Base-by-base conservation (phyloP, 2,797 vertebrate species). In the Huso huso region DNA sequence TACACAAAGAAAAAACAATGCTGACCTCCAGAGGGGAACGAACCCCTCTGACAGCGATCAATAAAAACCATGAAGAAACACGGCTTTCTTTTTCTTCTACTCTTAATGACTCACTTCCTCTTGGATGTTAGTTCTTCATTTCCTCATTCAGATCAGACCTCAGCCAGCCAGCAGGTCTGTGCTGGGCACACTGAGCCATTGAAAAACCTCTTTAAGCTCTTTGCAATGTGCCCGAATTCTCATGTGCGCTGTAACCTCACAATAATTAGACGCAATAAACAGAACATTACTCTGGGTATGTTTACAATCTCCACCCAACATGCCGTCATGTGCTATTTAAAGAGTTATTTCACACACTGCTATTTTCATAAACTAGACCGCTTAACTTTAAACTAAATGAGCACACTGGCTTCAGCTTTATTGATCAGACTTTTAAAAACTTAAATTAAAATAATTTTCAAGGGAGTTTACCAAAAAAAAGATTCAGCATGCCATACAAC, bases 191-290 rank as follows among this genome's bases (percentile, higher is more conserved):
- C 37, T 37, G 37, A 37, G 37, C 37, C 37, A 37, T 37, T 37
- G 37, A 37, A 37, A 37, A 37, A 11, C 55, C 55, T 13, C 12
- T 11, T 58, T n/a, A 58, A 7, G 4, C 55, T 12, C 6, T 58
- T n/a, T 58, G 11, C 12, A 58, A 6, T 58, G 4, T 58, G 10
- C 55, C 55, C 10, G 6, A 6, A 11, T 37, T 50, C 57, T 18
- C 15, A 15, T 12, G 52, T 57, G 67, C 12, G 51, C 57, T 37
- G 48, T 49, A 66, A 66, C 57, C 65, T 37, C 65, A 51, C 49
- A 52, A 58, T 66, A 66, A 66, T 66, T 66, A 66, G 55, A 66
- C 5, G 55, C 12, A 60, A 66, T 66, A 59, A 66, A 66, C 65
- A 66, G 65, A 52, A 52, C 9, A 48, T 53, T 49, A 49, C 55